Evolutionary conservation across 92 coral and sea anemone genomes (phyloP).

Genomic region (Pocillopora grandis): DNA sequence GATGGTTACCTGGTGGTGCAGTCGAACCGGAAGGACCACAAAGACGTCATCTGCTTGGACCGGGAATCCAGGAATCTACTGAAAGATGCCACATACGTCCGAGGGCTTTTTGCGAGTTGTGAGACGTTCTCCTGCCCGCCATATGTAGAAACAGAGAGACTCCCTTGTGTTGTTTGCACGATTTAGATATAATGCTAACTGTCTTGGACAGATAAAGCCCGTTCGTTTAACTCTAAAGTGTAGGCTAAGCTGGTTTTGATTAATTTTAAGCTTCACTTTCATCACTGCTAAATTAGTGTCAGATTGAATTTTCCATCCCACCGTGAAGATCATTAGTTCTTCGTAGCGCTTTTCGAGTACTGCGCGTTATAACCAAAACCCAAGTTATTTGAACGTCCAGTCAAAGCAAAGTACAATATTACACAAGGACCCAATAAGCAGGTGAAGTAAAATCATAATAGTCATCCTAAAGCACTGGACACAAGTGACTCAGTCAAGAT

Average conservation of each 20-base stretch:
- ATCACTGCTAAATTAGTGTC: no score
- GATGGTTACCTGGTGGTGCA: slow-evolving; percentile 80
- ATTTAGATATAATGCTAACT: slow-evolving; percentile 40
- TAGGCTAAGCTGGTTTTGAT: neutral
- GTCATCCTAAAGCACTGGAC: no score
- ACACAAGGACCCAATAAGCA: no score
- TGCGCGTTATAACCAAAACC: no score
- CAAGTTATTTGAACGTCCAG: no score
- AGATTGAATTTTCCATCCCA: no score
- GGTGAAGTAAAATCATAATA: no score
- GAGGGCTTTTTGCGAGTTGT: slow-evolving; percentile 69
- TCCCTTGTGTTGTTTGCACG: slow-evolving; percentile 87
- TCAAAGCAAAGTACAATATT: no score
- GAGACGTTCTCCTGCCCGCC: slow-evolving; percentile 80
- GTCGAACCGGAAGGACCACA: slow-evolving; percentile 69
- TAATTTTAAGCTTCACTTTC: no score
- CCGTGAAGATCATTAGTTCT: no score
- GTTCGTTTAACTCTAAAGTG: neutral
- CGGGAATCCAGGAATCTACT: slow-evolving; percentile 65
- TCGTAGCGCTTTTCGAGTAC: no score
- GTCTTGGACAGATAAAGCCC: slow-evolving; percentile 4
- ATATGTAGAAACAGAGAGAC: slow-evolving; percentile 71
- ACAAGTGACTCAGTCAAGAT: no score
- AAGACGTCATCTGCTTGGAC: slow-evolving; percentile 80
- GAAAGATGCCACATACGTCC: slow-evolving; percentile 66